Conservation (phyloP, 2,797 vertebrate genomes). For the Taeniopygia guttata region DNA sequence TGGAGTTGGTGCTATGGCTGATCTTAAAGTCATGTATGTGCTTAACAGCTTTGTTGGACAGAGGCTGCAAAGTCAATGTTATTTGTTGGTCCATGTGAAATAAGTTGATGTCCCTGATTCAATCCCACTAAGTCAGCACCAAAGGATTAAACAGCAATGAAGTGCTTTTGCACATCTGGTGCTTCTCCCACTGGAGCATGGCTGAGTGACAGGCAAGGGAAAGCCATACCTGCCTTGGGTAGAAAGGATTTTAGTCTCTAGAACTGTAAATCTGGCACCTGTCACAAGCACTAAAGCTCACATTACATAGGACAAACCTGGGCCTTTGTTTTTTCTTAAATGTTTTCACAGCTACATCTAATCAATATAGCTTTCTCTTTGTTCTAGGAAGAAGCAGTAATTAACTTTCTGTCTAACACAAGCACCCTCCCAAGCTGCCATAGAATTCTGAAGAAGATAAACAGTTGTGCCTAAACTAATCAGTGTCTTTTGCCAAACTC, state of each 20-base stretch:
- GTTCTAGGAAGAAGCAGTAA: slow-evolving; percentile 29
- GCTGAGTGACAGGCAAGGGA: slow-evolving; percentile 17
- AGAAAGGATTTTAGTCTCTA: slow-evolving; percentile 2
- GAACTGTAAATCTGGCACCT: slow-evolving; percentile 54
- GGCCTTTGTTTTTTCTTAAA: slow-evolving; percentile 21
- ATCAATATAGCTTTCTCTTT: slow-evolving; percentile 43
- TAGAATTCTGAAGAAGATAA: background rate
- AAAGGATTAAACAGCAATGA: slow-evolving; percentile 40
- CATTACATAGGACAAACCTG: slow-evolving; percentile 19
- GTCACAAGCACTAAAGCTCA: slow-evolving; percentile 54
- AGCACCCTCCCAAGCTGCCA: background rate
- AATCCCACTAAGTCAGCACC: slow-evolving; percentile 13
- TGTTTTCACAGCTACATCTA: slow-evolving; percentile 52
- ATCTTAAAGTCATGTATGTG: background rate
- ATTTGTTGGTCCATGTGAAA: background rate
- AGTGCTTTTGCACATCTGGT: slow-evolving; percentile 47
- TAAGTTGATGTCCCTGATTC: background rate
- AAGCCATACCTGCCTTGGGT: background rate
- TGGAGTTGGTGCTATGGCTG: background rate
- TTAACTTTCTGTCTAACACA: slow-evolving; percentile 32
- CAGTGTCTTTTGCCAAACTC: background rate
- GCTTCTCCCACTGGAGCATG: slow-evolving; percentile 13
- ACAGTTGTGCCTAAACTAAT: background rate
- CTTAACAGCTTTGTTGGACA: slow-evolving; percentile 16
- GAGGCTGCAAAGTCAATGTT: background rate